Conservation (phyloP, 2,113 vertebrate genomes). For the Drymodes brunneopygia region DNA sequence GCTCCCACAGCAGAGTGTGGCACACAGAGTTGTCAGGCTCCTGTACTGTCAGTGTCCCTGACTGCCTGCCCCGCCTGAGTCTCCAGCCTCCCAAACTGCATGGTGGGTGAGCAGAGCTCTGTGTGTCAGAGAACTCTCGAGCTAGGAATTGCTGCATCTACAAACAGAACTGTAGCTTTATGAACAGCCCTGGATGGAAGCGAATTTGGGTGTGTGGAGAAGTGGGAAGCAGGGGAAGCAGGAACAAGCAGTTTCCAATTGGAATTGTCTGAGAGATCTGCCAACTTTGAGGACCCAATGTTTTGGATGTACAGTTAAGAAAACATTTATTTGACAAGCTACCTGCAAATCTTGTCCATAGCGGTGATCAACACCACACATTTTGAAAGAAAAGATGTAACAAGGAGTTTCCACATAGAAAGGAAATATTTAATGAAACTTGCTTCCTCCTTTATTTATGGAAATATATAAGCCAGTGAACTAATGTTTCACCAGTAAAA, state of each 20-base stretch:
- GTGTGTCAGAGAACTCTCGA: background rate
- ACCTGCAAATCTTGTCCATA: background rate
- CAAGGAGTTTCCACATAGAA: background rate
- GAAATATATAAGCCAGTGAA: background rate
- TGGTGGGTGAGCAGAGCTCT: background rate
- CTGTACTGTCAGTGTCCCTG: background rate
- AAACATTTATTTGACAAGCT: background rate
- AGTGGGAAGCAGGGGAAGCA: background rate
- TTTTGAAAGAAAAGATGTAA: background rate
- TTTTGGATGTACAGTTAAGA: background rate
- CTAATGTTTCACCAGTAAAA: background rate
- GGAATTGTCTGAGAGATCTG: background rate
- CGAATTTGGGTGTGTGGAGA: background rate
- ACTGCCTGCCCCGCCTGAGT: fast-evolving
- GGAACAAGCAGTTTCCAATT: background rate
- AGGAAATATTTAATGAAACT: fast-evolving
- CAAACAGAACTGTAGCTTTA: background rate
- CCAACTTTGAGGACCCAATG: background rate
- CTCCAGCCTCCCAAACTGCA: background rate
- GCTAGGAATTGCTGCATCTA: background rate
- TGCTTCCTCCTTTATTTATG: background rate
- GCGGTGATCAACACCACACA: background rate
- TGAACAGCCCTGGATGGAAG: background rate
- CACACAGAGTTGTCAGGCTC: background rate
- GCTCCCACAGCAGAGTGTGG: background rate